These are phyloP conservation scores for Orthosia incerta DNA, from an alignment of 2,888 invertebrate genomes.

Conservation along the genomic window DNA sequence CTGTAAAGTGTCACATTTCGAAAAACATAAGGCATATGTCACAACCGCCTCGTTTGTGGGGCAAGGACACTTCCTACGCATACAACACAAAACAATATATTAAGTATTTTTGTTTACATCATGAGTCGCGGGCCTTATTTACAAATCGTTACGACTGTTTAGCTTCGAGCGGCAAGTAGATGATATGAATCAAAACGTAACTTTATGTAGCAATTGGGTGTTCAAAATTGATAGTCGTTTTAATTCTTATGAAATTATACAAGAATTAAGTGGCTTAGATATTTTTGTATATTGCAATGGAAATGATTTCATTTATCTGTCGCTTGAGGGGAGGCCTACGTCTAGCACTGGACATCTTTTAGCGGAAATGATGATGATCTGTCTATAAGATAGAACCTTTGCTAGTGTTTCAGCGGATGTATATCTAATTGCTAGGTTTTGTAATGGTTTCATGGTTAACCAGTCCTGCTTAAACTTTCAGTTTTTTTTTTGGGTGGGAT, in stretches of 20 bases:
- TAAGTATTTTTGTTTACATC: conserved; percentile 16
- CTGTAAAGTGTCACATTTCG: conserved; percentile 1
- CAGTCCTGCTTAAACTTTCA: neutral
- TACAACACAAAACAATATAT: conserved; percentile 18
- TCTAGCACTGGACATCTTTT: too few relatives aligned
- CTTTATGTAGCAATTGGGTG: neutral
- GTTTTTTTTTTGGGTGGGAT: too few relatives aligned
- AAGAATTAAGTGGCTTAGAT: neutral
- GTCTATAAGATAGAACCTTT: too few relatives aligned
- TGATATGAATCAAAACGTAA: neutral
- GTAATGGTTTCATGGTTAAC: neutral
- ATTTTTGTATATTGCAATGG: neutral
- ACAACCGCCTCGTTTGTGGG: conserved; percentile 22
- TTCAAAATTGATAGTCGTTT: neutral
- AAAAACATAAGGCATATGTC: conserved; percentile 29
- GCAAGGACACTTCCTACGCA: conserved; percentile 50
- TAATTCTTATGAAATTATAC: neutral
- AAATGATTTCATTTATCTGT: too few relatives aligned
- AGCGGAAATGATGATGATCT: too few relatives aligned
- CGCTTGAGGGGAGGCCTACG: too few relatives aligned
- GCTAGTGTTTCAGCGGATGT: neutral
- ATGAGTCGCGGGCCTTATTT: neutral
- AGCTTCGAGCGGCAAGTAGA: neutral
- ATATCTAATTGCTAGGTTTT: too few relatives aligned
- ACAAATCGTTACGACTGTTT: conserved; percentile 7